Percentiles rank a stretch among this genome's conserved stretches.
These are phyloP conservation scores for Hermatobates lingyangjiaoensis DNA, from an alignment of 1,140 invertebrate species.

Conservation along the genomic window DNA sequence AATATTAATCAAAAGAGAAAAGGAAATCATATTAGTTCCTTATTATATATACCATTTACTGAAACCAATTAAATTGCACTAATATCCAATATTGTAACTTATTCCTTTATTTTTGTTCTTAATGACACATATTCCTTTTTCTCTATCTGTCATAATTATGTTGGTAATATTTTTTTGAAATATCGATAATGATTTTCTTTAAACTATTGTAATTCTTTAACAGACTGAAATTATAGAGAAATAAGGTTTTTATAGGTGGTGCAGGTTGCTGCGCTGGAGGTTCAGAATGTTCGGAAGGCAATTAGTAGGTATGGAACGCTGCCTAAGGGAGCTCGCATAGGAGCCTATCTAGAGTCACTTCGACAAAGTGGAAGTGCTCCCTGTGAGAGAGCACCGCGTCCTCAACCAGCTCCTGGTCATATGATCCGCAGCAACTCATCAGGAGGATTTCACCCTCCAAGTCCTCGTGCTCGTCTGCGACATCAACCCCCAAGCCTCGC, in stretches of 20 bases:
- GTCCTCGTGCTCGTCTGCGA: constrained; percentile 26
- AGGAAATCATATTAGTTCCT: too few relatives aligned
- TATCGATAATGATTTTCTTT: too few relatives aligned
- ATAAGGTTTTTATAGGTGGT: constrained; percentile 31
- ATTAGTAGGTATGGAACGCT: constrained; percentile 92
- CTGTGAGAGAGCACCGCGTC: constrained; percentile 20
- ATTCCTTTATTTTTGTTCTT: too few relatives aligned
- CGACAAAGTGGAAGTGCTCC: constrained; percentile 32
- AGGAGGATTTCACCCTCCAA: constrained; percentile 41
- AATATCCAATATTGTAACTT: too few relatives aligned
- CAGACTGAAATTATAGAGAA: neutral
- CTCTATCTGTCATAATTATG: too few relatives aligned
- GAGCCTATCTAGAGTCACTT: constrained; percentile 84
- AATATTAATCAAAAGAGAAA: too few relatives aligned
- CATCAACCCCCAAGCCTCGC: constrained; percentile 41
- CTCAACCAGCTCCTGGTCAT: constrained; percentile 38
- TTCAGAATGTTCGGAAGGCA: constrained; percentile 88
- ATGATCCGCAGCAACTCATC: constrained; percentile 73
- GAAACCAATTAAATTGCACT: too few relatives aligned
- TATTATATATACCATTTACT: too few relatives aligned
- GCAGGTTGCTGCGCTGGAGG: constrained; percentile 72
- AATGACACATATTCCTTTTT: too few relatives aligned
- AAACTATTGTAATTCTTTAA: too few relatives aligned
- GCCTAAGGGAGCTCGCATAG: constrained; percentile 87
- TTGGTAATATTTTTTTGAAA: too few relatives aligned